phyloP scores from a whole-genome alignment of 2,113 vertebrate genomes.

The Lepus timidus region DNA sequence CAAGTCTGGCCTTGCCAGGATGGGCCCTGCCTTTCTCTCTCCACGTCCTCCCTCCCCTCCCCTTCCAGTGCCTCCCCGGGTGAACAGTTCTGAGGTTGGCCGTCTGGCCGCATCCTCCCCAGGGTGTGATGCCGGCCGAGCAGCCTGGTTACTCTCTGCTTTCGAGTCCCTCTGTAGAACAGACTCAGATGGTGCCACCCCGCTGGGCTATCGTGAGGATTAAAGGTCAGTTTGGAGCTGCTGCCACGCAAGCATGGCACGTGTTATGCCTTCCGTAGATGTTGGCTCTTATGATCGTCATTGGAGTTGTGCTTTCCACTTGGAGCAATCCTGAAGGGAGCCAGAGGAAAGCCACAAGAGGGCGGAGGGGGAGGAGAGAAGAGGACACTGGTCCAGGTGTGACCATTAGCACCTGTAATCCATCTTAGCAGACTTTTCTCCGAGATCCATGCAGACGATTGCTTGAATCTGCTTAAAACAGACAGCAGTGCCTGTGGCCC shows the following conservation, averaged over 20 bases:
- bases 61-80: no score
- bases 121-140: not conserved
- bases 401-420: not conserved
- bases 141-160: not conserved
- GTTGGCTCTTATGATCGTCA: not conserved
- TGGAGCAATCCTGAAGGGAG: not conserved
- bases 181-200: not conserved
- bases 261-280: not conserved
- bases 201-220: not conserved
- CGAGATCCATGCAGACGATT: not conserved
- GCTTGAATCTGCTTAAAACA: not conserved
- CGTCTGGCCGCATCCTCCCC: not conserved
- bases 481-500: not conserved
- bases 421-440: not conserved
- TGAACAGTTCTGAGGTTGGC: no score
- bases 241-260: not conserved
- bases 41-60: no score
- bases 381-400: not conserved
- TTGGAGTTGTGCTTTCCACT: slow-evolving; percentile 23
- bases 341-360: not conserved
- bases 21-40: not conserved
- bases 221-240: not conserved
- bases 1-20: not conserved
- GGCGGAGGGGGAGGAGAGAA: no score
- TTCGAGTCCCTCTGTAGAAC: not conserved